Conservation (phyloP, 2,888 invertebrate species). For the Eristalinus aeneus region DNA sequence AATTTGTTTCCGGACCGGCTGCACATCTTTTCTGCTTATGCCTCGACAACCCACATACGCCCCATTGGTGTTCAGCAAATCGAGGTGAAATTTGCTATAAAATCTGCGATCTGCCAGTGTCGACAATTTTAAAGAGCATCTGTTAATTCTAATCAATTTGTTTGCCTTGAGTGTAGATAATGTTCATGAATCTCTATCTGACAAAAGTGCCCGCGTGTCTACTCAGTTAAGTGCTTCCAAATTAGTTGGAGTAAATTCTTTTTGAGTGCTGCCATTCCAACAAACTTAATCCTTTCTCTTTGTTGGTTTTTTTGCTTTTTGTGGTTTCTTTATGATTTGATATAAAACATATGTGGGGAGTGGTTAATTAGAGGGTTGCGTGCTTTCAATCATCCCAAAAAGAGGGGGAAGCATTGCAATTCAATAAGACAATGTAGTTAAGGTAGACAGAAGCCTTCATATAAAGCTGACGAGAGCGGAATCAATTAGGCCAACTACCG, state of each 20-base stretch:
- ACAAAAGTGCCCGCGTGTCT: background rate
- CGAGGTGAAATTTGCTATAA: conserved; percentile 1
- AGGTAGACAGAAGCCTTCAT: no score
- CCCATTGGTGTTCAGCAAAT: background rate
- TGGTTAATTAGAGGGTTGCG: background rate
- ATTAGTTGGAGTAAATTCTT: background rate
- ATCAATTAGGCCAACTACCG: no score
- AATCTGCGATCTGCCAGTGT: background rate
- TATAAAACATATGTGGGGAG: background rate
- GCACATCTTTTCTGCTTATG: background rate
- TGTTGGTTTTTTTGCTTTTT: background rate
- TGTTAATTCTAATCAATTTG: conserved; percentile 3
- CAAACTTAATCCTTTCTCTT: background rate
- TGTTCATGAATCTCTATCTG: background rate
- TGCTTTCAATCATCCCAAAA: background rate
- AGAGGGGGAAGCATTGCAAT: background rate
- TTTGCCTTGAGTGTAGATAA: background rate
- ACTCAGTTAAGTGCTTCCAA: background rate
- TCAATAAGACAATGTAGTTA: background rate
- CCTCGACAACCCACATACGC: background rate
- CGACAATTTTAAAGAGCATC: background rate
- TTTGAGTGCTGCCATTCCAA: background rate
- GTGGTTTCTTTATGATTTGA: background rate
- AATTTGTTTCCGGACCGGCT: background rate
- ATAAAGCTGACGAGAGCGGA: no score